phyloP scores from a whole-genome alignment of 2,888 invertebrate genomes.

The Uropetala carovei region DNA sequence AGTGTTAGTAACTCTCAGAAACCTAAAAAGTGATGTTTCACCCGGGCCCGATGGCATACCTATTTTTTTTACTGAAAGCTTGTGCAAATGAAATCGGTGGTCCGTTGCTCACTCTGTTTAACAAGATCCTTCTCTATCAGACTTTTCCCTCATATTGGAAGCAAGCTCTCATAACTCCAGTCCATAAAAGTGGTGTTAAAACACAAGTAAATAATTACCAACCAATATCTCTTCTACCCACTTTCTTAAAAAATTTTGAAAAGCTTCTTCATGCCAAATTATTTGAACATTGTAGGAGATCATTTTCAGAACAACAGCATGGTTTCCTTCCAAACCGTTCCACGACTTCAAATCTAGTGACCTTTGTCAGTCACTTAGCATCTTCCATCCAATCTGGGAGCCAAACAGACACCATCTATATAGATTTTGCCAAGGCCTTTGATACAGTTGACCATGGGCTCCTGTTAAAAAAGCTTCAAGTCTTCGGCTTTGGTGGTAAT shows the following conservation, averaged over 20 bases:
- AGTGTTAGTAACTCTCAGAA: too few relatives aligned
- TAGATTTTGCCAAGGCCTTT: neutral
- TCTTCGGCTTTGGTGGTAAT: neutral
- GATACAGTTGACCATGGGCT: neutral
- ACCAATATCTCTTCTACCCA: conserved; percentile 39
- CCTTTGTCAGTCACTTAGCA: neutral
- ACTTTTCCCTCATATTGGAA: neutral
- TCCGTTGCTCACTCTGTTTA: neutral
- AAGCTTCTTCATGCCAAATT: neutral
- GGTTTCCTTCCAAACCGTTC: neutral
- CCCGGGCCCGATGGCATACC: neutral
- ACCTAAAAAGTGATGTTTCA: neutral
- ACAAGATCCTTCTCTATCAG: neutral
- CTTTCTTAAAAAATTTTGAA: conserved; percentile 3
- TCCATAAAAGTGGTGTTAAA: neutral
- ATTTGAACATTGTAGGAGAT: neutral
- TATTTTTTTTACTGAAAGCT: neutral
- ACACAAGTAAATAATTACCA: neutral
- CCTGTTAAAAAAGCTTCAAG: neutral
- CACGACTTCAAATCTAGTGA: too few relatives aligned
- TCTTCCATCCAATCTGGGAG: neutral
- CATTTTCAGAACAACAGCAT: neutral
- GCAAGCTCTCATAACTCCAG: neutral
- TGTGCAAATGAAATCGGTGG: neutral
- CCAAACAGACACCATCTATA: neutral